These are phyloP conservation scores for Proterorhinus semilunaris DNA, from an alignment of 2,113 vertebrate species.

Conservation along the genomic window DNA sequence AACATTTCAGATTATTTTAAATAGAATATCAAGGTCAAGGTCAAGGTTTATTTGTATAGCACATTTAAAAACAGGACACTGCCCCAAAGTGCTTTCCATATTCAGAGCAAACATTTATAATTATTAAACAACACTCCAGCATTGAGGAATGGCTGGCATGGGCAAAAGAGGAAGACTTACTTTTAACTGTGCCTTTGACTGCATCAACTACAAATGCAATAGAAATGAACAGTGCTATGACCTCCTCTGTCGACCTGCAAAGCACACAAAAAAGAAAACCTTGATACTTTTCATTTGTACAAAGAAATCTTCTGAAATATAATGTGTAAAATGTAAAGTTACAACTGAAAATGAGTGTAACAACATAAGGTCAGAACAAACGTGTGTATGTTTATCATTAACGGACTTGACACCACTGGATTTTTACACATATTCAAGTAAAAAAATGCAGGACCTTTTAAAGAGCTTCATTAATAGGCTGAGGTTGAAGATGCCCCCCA, in stretches of 20 bases:
- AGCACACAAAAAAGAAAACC: constrained; percentile 14
- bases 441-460: constrained; percentile 81
- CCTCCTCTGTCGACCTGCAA: constrained; percentile 92
- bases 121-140: too few species aligned
- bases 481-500: constrained; percentile 93
- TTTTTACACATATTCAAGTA: background rate
- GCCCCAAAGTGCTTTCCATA: too few species aligned
- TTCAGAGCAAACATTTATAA: too few species aligned
- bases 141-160: too few species aligned
- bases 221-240: constrained; percentile 97
- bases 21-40: too few species aligned
- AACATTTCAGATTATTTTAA: too few species aligned
- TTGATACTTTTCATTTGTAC: background rate
- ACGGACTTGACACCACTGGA: too few species aligned
- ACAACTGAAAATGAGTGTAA: background rate
- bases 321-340: background rate
- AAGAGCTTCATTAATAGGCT: constrained; percentile 97
- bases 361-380: background rate
- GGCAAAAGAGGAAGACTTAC: constrained; percentile 73
- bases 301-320: background rate
- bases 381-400: too few species aligned
- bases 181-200: constrained; percentile 93
- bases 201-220: constrained; percentile 94
- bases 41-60: too few species aligned
- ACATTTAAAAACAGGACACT: too few species aligned